These are phyloP conservation scores for Julus scandinavius DNA, from an alignment of 2,888 invertebrate species.

Conservation along the genomic window DNA sequence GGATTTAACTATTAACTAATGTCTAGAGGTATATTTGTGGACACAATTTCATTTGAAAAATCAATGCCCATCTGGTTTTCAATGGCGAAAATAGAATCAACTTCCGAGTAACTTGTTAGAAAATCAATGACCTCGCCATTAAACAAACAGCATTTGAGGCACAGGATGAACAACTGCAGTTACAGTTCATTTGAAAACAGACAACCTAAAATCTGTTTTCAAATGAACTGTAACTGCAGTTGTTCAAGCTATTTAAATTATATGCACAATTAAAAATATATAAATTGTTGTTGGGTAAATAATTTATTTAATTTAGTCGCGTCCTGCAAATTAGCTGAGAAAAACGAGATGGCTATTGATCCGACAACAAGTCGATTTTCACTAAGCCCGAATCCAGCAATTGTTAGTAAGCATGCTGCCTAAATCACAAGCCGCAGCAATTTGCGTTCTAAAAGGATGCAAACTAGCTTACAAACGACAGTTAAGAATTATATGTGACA, in stretches of 20 bases:
- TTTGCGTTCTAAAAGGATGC: not conserved
- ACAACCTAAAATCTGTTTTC: no score
- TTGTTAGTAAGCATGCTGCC: slow-evolving; percentile 16
- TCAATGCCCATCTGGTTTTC: slow-evolving; percentile 25
- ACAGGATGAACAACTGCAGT: not conserved
- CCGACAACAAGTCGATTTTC: no score
- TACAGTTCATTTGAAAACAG: not conserved
- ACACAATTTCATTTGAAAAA: not conserved
- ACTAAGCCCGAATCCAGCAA: not conserved
- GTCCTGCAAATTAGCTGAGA: not conserved
- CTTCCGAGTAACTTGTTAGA: not conserved
- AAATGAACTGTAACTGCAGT: no score
- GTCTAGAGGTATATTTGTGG: not conserved
- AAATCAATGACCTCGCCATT: not conserved
- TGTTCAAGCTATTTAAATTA: no score
- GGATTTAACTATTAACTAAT: not conserved
- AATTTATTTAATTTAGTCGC: not conserved
- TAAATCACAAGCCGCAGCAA: slow-evolving; percentile 22
- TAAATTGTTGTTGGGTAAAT: not conserved
- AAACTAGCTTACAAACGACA: slow-evolving; percentile 3
- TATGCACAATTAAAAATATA: not conserved
- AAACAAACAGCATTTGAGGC: not conserved
- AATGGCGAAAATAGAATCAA: not conserved
- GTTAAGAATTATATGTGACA: not conserved
- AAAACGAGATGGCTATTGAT: slow-evolving; percentile 24